Percentiles rank a stretch among this genome's conserved stretches.
Conservation (phyloP, 2,113 vertebrate species). For the Phycodurus eques region DNA sequence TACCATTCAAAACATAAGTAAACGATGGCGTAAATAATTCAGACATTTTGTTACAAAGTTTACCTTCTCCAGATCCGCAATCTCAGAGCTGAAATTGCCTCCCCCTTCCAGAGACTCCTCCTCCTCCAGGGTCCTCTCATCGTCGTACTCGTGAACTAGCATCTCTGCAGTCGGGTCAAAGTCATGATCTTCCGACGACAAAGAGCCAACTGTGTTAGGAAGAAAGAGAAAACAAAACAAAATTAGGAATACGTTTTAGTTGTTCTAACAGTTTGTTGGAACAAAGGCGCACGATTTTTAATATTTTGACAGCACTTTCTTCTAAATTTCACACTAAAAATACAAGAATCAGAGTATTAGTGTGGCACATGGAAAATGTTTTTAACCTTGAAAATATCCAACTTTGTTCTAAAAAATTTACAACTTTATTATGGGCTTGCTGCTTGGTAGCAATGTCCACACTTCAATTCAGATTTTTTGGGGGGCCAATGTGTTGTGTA, state of each 20-base stretch:
- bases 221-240: slow-evolving; percentile 11
- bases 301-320: no score
- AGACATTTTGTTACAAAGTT: not conserved
- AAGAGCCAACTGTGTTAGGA: slow-evolving; percentile 84
- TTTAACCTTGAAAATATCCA: no score
- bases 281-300: not conserved
- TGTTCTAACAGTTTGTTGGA: no score
- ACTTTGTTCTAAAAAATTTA: no score
- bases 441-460: no score
- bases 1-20: not conserved
- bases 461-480: no score
- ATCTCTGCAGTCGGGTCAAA: slow-evolving; percentile 98
- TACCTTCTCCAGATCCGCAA: slow-evolving; percentile 98
- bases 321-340: no score
- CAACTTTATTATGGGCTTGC: no score
- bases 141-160: slow-evolving; percentile 96
- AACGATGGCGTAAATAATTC: not conserved
- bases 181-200: slow-evolving; percentile 98
- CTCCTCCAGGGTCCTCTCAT: slow-evolving; percentile 93
- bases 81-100: slow-evolving; percentile 88
- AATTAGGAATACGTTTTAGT: not conserved
- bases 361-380: no score
- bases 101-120: slow-evolving; percentile 93
- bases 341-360: no score
- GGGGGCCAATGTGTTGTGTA: no score